Evolutionary conservation across 2,113 vertebrate species (phyloP).

Genomic region (Montifringilla adamsi): DNA sequence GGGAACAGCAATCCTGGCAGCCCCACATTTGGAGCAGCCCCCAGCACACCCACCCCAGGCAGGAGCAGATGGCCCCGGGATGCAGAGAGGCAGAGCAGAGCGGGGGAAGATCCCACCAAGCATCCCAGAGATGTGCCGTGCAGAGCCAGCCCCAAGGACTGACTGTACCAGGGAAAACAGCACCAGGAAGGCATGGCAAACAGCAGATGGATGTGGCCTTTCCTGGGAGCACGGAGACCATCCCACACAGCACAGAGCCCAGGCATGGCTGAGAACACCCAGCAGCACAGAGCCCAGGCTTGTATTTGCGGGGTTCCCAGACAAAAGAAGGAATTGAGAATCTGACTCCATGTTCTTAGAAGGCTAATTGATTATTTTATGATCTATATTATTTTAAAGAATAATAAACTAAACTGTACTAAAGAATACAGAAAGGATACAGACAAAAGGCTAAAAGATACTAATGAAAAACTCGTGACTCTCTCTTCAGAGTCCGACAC

Average conservation of each 20-base stretch:
- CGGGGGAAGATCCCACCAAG: not conserved
- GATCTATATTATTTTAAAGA: too few species aligned
- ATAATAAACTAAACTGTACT: too few species aligned
- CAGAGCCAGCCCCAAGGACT: not conserved
- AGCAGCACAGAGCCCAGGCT: not conserved
- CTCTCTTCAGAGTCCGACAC: too few species aligned
- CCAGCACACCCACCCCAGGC: not conserved
- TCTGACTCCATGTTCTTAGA: too few species aligned
- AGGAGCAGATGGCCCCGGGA: not conserved
- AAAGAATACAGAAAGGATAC: too few species aligned
- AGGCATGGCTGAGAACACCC: not conserved
- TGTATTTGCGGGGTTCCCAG: too few species aligned
- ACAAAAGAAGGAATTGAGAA: too few species aligned
- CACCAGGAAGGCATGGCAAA: not conserved
- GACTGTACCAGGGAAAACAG: not conserved
- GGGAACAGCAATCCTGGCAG: not conserved
- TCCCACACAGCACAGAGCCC: not conserved
- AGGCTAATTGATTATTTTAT: too few species aligned
- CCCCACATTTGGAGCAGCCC: not conserved
- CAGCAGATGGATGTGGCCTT: not conserved
- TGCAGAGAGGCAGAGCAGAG: not conserved
- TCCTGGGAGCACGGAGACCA: rapidly evolving
- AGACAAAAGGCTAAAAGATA: too few species aligned
- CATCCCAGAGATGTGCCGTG: not conserved
- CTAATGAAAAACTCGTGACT: too few species aligned